Evolutionary conservation across 2,797 vertebrate genomes (phyloP).

Genomic region (Eulemur mongoz): DNA sequence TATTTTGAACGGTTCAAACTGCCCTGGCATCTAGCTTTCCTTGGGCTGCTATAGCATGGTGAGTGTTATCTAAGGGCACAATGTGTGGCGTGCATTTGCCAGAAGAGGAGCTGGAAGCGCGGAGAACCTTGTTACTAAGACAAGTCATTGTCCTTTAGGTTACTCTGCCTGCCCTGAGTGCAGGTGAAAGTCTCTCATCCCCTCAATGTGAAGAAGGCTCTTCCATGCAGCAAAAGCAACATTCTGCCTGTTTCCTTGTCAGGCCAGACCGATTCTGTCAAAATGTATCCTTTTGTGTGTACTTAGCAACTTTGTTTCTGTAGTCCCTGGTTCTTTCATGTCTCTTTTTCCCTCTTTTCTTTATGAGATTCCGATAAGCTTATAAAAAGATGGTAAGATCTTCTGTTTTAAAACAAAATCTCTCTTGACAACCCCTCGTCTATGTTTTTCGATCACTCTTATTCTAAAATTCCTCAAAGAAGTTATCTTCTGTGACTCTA

Average conservation of each 20-base stretch:
- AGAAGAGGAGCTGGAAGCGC: neutral
- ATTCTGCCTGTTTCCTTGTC: neutral
- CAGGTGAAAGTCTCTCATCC: neutral
- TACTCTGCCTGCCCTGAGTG: neutral
- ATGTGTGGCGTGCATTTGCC: fast-evolving
- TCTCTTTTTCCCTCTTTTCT: neutral
- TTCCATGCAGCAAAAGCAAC: neutral
- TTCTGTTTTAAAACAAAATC: neutral
- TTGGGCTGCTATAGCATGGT: neutral
- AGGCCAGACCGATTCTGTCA: neutral
- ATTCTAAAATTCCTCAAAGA: neutral
- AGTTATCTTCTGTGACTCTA: neutral
- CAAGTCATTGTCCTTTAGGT: neutral
- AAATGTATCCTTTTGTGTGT: neutral
- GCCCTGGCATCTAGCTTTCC: neutral
- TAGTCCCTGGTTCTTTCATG: neutral
- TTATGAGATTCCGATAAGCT: neutral
- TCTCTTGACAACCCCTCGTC: neutral
- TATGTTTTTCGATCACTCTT: neutral
- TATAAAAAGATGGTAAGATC: neutral
- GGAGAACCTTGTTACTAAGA: neutral
- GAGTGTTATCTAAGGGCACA: neutral
- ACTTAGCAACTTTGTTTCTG: neutral
- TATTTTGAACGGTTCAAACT: neutral
- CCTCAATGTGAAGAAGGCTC: neutral